A percentile compares a stretch with the other conserved stretches of the same genome.
Evolutionary conservation across 1,140 invertebrate genomes (phyloP).

Genomic region (Drosophila pseudoobscura): DNA sequence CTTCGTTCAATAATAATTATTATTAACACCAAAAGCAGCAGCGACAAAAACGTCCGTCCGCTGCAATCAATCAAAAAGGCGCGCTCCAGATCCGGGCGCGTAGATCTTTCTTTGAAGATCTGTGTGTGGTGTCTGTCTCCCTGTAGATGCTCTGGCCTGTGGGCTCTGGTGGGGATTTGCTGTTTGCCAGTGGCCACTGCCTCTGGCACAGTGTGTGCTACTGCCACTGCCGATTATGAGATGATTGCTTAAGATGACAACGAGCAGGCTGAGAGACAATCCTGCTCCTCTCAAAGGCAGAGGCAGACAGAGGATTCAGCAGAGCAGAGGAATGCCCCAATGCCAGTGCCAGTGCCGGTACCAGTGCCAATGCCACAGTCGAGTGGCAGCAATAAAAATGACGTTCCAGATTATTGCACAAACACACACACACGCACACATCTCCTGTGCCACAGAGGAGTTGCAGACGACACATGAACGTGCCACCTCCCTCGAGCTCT

Average conservation of each 20-base stretch:
- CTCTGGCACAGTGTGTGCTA: conserved; percentile 15
- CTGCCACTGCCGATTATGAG: conserved; percentile 78
- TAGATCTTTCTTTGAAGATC: conserved; percentile 69
- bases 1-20: conserved; percentile 71
- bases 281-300: too few species aligned
- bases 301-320: not conserved
- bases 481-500: conserved; percentile 49
- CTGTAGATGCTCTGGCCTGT: conserved; percentile 7
- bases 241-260: conserved; percentile 81
- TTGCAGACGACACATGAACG: conserved; percentile 13
- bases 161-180: conserved; percentile 58
- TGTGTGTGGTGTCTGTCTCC: conserved; percentile 21
- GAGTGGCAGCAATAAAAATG: conserved; percentile 82
- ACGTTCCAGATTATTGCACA: conserved; percentile 81
- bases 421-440: conserved; percentile 3
- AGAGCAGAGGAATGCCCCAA: conserved; percentile 65
- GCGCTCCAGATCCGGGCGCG: conserved; percentile 72
- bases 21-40: conserved; percentile 78
- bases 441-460: conserved; percentile 2
- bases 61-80: conserved; percentile 76
- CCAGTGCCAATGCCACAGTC: conserved; percentile 44
- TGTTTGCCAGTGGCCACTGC: conserved; percentile 13
- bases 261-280: conserved; percentile 52
- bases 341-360: conserved; percentile 6
- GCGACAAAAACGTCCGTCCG: conserved; percentile 34